A percentile compares a stretch with the other conserved stretches of the same genome.
Evolutionary conservation across 2,888 invertebrate species (phyloP).

Genomic region (Pseudeuparius sepicola): DNA sequence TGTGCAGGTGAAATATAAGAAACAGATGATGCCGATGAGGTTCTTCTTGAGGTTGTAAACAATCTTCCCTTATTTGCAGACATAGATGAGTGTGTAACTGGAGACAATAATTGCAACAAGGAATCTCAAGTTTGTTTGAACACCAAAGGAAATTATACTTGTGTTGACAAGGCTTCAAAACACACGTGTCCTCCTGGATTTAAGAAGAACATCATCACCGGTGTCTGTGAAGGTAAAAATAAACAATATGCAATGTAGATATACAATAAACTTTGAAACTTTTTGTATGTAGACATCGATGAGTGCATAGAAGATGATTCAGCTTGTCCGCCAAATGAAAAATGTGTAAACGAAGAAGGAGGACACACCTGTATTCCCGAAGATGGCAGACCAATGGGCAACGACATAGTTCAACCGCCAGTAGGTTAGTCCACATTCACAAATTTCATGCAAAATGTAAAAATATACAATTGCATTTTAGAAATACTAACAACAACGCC

Average conservation of each 20-base stretch:
- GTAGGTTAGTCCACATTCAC: constrained; percentile 13
- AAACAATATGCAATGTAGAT: constrained; percentile 5
- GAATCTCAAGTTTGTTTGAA: constrained; percentile 61
- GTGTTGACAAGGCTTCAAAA: constrained; percentile 54
- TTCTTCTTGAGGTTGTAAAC: no score
- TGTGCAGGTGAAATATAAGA: constrained; percentile 30
- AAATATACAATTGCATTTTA: no score
- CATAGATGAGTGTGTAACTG: constrained; percentile 62
- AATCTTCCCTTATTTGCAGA: constrained; percentile 40
- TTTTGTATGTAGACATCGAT: constrained; percentile 67
- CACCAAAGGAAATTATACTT: constrained; percentile 59
- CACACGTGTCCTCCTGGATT: constrained; percentile 53
- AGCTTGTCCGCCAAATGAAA: constrained; percentile 47
- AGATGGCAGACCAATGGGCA: constrained; percentile 1
- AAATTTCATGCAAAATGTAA: constrained; percentile 2
- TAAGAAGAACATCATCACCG: constrained; percentile 45
- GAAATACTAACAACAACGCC: constrained; percentile 13
- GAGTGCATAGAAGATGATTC: constrained; percentile 59
- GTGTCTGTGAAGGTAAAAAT: constrained; percentile 47
- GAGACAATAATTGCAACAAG: constrained; percentile 53
- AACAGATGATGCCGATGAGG: no score
- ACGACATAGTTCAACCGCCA: constrained; percentile 15
- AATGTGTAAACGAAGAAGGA: constrained; percentile 59
- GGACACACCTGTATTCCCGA: constrained; percentile 50
- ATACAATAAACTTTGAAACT: no score